These are phyloP conservation scores for Spizella passerina DNA, from an alignment of 2,797 vertebrate species.

Conservation along the genomic window DNA sequence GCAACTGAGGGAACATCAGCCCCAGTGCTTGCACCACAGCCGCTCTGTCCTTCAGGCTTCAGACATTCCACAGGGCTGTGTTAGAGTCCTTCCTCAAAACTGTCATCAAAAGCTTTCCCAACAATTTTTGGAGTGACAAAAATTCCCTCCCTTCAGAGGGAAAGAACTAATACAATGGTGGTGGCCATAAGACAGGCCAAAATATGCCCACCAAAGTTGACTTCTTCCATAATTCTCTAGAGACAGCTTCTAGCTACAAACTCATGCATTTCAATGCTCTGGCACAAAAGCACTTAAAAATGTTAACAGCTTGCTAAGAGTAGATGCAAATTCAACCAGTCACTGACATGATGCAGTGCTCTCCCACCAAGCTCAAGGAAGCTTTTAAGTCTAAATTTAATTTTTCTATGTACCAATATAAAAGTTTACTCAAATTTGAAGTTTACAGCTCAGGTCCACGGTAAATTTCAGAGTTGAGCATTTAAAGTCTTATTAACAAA, in stretches of 20 bases:
- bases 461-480: background rate
- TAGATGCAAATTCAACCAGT: background rate
- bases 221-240: background rate
- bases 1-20: background rate
- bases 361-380: background rate
- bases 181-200: background rate
- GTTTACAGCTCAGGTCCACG: background rate
- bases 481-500: background rate
- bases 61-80: accelerated
- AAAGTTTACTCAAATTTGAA: background rate
- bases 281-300: background rate
- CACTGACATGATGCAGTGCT: background rate
- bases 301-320: background rate
- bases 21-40: background rate
- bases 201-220: background rate
- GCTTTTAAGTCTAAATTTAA: background rate
- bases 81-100: background rate
- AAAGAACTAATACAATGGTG: background rate
- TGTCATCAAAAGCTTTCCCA: background rate
- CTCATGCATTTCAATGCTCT: background rate
- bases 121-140: background rate
- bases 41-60: background rate
- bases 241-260: background rate
- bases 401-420: background rate
- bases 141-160: background rate